A percentile compares a stretch with the other conserved stretches of the same genome.
phyloP scores from a whole-genome alignment of 2,797 vertebrate species.

The Galaxias olidus region DNA sequence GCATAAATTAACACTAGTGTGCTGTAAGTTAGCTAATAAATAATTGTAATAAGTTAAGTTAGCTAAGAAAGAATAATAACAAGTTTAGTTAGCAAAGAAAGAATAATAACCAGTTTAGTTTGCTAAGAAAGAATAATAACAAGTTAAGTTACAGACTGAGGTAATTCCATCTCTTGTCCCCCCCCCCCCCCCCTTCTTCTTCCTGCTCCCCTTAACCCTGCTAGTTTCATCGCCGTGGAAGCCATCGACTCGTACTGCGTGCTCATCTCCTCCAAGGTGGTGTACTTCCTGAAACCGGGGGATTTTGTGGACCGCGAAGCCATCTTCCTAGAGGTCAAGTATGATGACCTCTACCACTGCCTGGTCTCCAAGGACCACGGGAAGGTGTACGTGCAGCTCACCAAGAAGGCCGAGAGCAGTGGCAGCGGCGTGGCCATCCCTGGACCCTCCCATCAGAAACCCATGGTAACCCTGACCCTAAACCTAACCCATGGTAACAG shows the following conservation, averaged over 20 bases:
- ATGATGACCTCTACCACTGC: constrained; percentile 96
- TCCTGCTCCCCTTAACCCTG: constrained; percentile 23
- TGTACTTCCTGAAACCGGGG: constrained; percentile 91
- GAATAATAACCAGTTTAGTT: too few species aligned
- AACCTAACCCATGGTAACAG: too few species aligned
- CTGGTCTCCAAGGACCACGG: constrained; percentile 95
- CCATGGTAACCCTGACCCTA: constrained; percentile 92
- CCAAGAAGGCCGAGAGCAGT: constrained; percentile 90
- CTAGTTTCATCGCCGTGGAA: constrained; percentile 96
- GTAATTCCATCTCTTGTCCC: not conserved
- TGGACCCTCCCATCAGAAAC: constrained; percentile 94
- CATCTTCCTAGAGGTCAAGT: constrained; percentile 96
- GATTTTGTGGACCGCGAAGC: constrained; percentile 88
- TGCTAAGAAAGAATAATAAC: too few species aligned
- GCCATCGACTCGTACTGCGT: constrained; percentile 91
- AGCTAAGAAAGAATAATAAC: too few species aligned
- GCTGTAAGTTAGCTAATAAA: too few species aligned
- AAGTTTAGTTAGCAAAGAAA: too few species aligned
- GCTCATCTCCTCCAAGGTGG: constrained; percentile 94
- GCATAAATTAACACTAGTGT: too few species aligned
- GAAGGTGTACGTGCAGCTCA: constrained; percentile 94
- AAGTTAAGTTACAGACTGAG: too few species aligned
- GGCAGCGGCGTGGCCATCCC: constrained; percentile 93
- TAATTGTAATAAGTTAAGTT: too few species aligned
- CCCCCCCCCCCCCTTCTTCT: not conserved